phyloP scores from a whole-genome alignment of 2,888 invertebrate genomes.

The Melanophora roralis region DNA sequence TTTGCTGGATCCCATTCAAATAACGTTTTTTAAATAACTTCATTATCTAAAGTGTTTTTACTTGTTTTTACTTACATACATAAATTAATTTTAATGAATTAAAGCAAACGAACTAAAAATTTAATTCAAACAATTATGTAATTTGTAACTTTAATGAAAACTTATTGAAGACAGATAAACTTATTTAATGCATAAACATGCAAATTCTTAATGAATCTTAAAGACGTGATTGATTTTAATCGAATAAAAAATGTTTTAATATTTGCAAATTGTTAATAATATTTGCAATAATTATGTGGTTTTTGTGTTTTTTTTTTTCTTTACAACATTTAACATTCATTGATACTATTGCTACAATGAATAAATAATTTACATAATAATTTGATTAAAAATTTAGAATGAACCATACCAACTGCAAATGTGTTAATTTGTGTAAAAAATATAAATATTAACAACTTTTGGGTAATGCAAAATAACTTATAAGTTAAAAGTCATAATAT shows the following conservation, averaged over 20 bases:
- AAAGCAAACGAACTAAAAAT: no score
- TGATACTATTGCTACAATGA: not conserved
- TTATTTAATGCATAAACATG: no score
- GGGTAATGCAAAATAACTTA: not conserved
- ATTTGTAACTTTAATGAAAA: no score
- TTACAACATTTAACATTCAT: slow-evolving; percentile 35
- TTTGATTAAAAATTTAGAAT: not conserved
- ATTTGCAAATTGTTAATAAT: not conserved
- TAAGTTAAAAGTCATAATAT: not conserved
- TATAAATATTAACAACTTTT: slow-evolving; percentile 6
- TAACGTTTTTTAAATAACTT: no score
- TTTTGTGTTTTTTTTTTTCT: not conserved
- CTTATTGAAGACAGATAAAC: no score
- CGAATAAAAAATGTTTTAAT: not conserved
- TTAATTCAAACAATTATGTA: no score
- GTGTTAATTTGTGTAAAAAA: not conserved
- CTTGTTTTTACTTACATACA: no score
- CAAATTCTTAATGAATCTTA: slow-evolving; percentile 6
- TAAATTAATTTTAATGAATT: no score
- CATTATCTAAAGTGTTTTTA: no score
- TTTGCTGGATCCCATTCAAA: no score
- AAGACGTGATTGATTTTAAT: slow-evolving; percentile 26
- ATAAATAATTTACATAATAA: slow-evolving; percentile 33
- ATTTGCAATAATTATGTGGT: slow-evolving; percentile 16
- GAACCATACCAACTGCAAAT: not conserved